Percentiles rank a stretch among this genome's conserved stretches.
Conservation (phyloP, 2,888 invertebrate genomes). For the Drosophila paracracens region DNA sequence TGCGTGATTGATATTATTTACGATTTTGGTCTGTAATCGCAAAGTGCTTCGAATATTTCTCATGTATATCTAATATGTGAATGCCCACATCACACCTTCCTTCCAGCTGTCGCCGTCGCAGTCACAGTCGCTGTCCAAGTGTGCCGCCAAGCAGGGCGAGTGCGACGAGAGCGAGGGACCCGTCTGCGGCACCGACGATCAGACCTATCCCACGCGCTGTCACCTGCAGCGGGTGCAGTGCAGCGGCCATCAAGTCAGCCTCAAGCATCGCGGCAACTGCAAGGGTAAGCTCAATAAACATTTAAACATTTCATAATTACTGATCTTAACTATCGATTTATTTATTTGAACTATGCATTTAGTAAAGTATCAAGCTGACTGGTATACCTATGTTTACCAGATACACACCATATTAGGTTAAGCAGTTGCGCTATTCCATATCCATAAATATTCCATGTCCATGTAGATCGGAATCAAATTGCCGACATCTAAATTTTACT, state of each 20-base stretch:
- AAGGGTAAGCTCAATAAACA: constrained; percentile 86
- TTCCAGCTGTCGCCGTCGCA: constrained; percentile 56
- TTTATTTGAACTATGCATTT: background rate
- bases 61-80: constrained; percentile 12
- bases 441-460: background rate
- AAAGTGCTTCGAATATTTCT: constrained; percentile 44
- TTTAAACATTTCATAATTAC: background rate
- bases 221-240: constrained; percentile 92
- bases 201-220: constrained; percentile 93
- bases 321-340: background rate
- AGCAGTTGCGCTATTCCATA: no score
- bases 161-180: constrained; percentile 85
- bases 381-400: no score
- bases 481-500: background rate
- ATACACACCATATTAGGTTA: no score
- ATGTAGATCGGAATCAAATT: background rate
- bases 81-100: constrained; percentile 40
- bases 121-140: constrained; percentile 82
- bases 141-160: constrained; percentile 84
- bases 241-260: constrained; percentile 89
- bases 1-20: constrained; percentile 75
- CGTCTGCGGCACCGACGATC: constrained; percentile 88
- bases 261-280: constrained; percentile 91
- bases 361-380: background rate
- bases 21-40: constrained; percentile 46